These are phyloP conservation scores for Nemotelus nigrinus DNA, from an alignment of 2,888 invertebrate genomes.

Conservation along the genomic window DNA sequence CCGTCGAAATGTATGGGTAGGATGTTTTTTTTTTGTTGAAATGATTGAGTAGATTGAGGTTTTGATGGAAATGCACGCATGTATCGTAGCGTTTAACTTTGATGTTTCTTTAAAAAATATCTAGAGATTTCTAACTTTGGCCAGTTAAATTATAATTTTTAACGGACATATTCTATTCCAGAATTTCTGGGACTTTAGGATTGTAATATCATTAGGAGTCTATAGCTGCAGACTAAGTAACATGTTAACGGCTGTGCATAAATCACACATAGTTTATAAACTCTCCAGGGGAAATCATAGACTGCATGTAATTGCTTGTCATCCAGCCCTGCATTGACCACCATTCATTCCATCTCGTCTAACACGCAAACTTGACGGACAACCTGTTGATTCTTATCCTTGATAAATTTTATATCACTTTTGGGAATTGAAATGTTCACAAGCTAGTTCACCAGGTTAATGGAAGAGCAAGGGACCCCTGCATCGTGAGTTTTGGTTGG, in stretches of 20 bases:
- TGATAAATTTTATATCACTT: constrained; percentile 51
- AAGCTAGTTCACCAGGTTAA: constrained; percentile 22
- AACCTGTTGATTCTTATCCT: constrained; percentile 45
- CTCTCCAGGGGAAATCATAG: not conserved
- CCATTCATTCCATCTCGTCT: not conserved
- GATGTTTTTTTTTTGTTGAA: not conserved
- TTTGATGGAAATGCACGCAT: too few species aligned
- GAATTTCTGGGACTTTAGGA: too few species aligned
- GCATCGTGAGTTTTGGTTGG: not conserved
- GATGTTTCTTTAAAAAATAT: too few species aligned
- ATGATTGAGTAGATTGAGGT: not conserved
- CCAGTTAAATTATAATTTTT: too few species aligned
- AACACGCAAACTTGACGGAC: not conserved
- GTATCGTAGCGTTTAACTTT: too few species aligned
- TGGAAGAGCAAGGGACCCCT: constrained; percentile 1
- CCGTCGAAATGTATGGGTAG: not conserved
- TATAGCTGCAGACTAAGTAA: too few species aligned
- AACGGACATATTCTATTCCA: too few species aligned
- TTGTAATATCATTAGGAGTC: too few species aligned
- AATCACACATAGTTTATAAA: too few species aligned
- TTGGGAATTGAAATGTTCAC: constrained; percentile 46
- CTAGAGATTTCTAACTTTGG: too few species aligned
- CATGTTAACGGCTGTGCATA: too few species aligned
- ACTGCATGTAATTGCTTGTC: not conserved
- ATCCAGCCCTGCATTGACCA: not conserved